Base-by-base conservation (phyloP, 1,140 invertebrate genomes). In the Diachasmimorpha longicaudata region DNA sequence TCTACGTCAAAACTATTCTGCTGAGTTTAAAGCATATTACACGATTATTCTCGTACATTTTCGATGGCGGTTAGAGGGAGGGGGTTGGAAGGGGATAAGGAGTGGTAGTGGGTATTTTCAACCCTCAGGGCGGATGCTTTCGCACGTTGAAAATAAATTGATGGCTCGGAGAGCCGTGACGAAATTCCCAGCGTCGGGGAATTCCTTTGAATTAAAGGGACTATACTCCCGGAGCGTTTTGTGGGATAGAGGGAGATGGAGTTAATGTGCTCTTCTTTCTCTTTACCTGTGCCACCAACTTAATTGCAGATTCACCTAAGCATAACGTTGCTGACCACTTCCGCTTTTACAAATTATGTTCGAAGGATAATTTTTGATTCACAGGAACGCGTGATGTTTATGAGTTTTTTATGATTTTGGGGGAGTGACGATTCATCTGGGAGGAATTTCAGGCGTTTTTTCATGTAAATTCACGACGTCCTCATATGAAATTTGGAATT, bases 71-170 rank as follows among this genome's bases (percentile, higher is more conserved):
- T n/a, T n/a, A 44, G 37, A 21, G 42, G 68, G 25, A 1, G 23
- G 23, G 21, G 31, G 25, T 14, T 36, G 70, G 21, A 11, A 25
- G 36, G 14, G 48, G 23, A 11, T 16, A 23, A 63, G 19, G 21
- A 25, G 2, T 31, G 21, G 58, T 9, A 63, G 23, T 52, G 48
- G 23, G 58, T 63, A 63, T 63, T 63, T 31, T 63, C 58, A 63
- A 63, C 58, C 58, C 58, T 63, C 21, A 19, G 23, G 58, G 58
- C 58, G 58, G 58, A 63, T 63, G 58, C 58, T 63, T 63, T 63
- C 58, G 58, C 58, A 63, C 58, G 58, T 63, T 63, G 58, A 63
- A 63, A 63, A 63, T 63, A 63, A 63, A 63, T 63, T 63, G 58
- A 63, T 23, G 58, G 58, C 31, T 63, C 58, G 58, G 4, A 63